These are phyloP conservation scores for Pygocentrus nattereri DNA, from an alignment of 2,797 vertebrate genomes.

Conservation along the genomic window DNA sequence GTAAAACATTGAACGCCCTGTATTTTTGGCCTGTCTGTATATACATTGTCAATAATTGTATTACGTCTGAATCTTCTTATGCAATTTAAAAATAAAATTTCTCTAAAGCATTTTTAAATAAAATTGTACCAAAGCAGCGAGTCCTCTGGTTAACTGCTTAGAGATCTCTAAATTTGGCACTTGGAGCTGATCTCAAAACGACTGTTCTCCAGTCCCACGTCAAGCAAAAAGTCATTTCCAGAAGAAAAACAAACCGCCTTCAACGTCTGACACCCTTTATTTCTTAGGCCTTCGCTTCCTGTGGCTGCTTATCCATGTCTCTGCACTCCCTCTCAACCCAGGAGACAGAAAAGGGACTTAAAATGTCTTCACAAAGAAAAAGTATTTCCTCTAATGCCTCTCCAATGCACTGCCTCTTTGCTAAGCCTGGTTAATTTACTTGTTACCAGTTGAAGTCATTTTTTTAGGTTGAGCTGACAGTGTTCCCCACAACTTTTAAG, in stretches of 20 bases:
- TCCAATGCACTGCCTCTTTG: too few relatives aligned
- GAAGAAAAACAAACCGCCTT: neutral
- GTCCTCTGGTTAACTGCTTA: too few relatives aligned
- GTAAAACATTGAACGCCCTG: neutral
- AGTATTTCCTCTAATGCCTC: too few relatives aligned
- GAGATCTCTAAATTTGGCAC: neutral
- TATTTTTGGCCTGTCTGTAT: neutral
- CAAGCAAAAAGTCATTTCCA: neutral
- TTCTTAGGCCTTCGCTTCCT: conserved; percentile 38
- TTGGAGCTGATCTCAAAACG: neutral
- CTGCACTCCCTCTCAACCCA: neutral
- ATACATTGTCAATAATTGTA: neutral
- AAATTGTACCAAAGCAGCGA: neutral
- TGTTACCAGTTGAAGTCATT: too few relatives aligned
- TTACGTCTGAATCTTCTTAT: neutral
- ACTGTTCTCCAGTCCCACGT: neutral
- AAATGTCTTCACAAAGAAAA: too few relatives aligned
- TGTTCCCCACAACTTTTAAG: too few relatives aligned
- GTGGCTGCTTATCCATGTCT: neutral
- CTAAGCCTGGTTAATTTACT: too few relatives aligned
- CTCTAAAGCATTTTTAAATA: neutral
- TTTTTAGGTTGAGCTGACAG: too few relatives aligned
- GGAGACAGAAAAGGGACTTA: neutral
- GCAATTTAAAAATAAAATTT: neutral
- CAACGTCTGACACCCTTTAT: neutral